Conservation (phyloP, 1,140 invertebrate species). For the Gryllus bimaculatus region DNA sequence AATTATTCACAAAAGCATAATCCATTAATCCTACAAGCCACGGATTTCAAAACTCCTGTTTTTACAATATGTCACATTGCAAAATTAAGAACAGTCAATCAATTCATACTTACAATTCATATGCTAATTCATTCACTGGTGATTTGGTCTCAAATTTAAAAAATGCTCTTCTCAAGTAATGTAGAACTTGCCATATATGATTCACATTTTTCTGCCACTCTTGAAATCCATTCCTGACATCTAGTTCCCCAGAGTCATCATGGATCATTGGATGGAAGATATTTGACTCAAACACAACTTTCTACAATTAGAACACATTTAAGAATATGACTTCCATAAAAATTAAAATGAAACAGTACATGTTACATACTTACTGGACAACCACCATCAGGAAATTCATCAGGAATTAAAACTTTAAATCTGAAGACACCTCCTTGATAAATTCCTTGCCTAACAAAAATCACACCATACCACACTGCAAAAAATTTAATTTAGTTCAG, state of each 20-base stretch:
- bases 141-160: slow-evolving; percentile 57
- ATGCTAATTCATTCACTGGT: slow-evolving; percentile 17
- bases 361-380: slow-evolving; percentile 56
- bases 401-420: slow-evolving; percentile 75
- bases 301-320: slow-evolving; percentile 41
- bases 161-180: slow-evolving; percentile 75
- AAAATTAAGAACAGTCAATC: too few species aligned
- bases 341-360: too few species aligned
- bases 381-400: slow-evolving; percentile 78
- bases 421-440: slow-evolving; percentile 84
- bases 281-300: slow-evolving; percentile 71
- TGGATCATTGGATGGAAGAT: slow-evolving; percentile 83
- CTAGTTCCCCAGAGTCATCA: slow-evolving; percentile 62
- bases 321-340: too few species aligned
- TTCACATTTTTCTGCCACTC: slow-evolving; percentile 75
- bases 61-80: too few species aligned
- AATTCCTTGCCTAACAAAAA: slow-evolving; percentile 77
- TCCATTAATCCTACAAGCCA: too few species aligned
- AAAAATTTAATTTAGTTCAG: slow-evolving; percentile 24
- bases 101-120: slow-evolving; percentile 12
- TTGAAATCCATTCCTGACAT: slow-evolving; percentile 64
- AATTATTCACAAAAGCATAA: too few species aligned
- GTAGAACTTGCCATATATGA: slow-evolving; percentile 81
- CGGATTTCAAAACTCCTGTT: too few species aligned
- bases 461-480: slow-evolving; percentile 86